phyloP scores from a whole-genome alignment of 1,140 invertebrate genomes.

The Psilanteris sp. region DNA sequence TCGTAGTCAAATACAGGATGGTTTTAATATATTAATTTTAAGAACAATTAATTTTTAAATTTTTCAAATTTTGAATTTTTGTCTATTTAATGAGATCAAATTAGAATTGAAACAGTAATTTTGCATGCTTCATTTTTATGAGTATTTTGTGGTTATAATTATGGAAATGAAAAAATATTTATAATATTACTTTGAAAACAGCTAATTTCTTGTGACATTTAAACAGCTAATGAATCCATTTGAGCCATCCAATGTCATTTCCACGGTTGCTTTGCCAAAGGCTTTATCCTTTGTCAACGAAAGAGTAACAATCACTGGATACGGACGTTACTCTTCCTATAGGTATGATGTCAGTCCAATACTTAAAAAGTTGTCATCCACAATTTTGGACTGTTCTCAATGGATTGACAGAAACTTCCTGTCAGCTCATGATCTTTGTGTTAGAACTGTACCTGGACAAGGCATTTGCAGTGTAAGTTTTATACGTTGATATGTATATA shows the following conservation, averaged over 20 bases:
- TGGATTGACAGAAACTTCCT: background rate
- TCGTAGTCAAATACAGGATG: no score
- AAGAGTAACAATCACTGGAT: slow-evolving; percentile 7
- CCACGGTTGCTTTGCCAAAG: background rate
- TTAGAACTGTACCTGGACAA: background rate
- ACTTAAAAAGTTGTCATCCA: slow-evolving; percentile 1
- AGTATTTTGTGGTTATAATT: no score
- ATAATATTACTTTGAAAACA: no score
- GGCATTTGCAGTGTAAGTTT: slow-evolving; percentile 8
- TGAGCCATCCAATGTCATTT: background rate
- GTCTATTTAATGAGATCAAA: no score
- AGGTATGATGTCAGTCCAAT: background rate
- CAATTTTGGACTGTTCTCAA: background rate
- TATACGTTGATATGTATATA: no score
- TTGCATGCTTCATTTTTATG: no score
- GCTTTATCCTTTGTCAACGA: background rate
- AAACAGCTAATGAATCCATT: slow-evolving; percentile 1
- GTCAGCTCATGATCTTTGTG: background rate
- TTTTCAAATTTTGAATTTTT: no score
- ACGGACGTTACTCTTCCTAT: background rate
- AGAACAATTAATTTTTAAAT: no score
- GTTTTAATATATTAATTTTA: no score
- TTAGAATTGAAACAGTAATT: no score
- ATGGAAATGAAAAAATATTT: no score
- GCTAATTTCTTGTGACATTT: no score